Conservation (phyloP, 1,140 invertebrate genomes). For the Philaenus spumarius region DNA sequence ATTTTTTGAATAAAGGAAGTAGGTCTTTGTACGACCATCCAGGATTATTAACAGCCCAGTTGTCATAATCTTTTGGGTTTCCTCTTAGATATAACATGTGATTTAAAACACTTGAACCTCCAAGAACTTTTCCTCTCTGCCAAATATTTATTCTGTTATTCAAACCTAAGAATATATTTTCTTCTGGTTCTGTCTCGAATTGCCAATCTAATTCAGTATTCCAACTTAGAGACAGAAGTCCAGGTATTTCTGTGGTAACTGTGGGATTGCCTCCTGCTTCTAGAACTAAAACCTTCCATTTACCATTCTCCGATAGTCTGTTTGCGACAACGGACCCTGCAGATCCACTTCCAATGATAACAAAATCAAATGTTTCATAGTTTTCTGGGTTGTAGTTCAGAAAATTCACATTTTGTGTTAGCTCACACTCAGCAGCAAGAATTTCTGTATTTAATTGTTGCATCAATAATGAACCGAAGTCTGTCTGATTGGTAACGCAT, state of each 20-base stretch:
- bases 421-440: background rate
- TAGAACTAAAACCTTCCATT: constrained; percentile 25
- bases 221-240: too few species aligned
- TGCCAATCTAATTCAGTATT: too few species aligned
- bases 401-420: background rate
- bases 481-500: too few species aligned
- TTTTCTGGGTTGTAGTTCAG: background rate
- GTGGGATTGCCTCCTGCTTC: too few species aligned
- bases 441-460: too few species aligned
- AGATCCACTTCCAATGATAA: constrained; percentile 48
- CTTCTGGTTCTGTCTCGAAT: too few species aligned
- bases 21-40: constrained; percentile 87
- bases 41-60: constrained; percentile 74
- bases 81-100: constrained; percentile 85
- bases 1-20: constrained; percentile 79
- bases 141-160: constrained; percentile 44
- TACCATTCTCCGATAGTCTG: constrained; percentile 38
- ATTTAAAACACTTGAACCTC: constrained; percentile 76
- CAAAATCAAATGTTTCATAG: constrained; percentile 32
- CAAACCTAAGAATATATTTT: constrained; percentile 26
- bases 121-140: constrained; percentile 54
- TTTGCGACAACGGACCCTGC: constrained; percentile 49
- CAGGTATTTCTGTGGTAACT: too few species aligned
- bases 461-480: too few species aligned
- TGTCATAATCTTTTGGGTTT: constrained; percentile 76